A percentile compares a stretch with the other conserved stretches of the same genome.
Evolutionary conservation across 2,113 vertebrate species (phyloP).

Genomic region (Anas platyrhynchos): DNA sequence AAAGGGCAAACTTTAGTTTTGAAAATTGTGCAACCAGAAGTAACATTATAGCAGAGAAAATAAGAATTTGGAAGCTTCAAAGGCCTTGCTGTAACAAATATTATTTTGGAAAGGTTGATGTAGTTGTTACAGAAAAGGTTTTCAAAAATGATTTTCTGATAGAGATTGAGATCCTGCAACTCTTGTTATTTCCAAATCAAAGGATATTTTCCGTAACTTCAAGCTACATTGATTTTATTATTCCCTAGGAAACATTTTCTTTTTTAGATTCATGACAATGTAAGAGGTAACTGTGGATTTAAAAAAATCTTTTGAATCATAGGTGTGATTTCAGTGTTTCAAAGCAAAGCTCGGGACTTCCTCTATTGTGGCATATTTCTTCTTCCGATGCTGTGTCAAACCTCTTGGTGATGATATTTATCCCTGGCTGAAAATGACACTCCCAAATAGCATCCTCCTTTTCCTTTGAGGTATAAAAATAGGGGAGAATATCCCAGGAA

Average conservation of each 20-base stretch:
- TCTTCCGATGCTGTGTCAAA: background rate
- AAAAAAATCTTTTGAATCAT: background rate
- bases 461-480: background rate
- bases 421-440: background rate
- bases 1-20: background rate
- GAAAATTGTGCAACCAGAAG: background rate
- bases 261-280: background rate
- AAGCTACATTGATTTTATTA: background rate
- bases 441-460: background rate
- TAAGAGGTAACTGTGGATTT: background rate
- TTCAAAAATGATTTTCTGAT: background rate
- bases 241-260: background rate
- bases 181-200: background rate
- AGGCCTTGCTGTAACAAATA: background rate
- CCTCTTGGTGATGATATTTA: background rate
- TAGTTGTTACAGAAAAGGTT: background rate
- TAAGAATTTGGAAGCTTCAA: background rate
- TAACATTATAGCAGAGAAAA: background rate
- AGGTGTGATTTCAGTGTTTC: background rate
- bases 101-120: background rate
- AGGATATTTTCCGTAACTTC: background rate
- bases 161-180: background rate
- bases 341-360: background rate
- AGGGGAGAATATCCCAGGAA: background rate
- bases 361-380: fast-evolving